These are phyloP conservation scores for Paracentrotus lividus DNA, from an alignment of 53 echinoderm and acorn worm genomes.

Conservation along the genomic window DNA sequence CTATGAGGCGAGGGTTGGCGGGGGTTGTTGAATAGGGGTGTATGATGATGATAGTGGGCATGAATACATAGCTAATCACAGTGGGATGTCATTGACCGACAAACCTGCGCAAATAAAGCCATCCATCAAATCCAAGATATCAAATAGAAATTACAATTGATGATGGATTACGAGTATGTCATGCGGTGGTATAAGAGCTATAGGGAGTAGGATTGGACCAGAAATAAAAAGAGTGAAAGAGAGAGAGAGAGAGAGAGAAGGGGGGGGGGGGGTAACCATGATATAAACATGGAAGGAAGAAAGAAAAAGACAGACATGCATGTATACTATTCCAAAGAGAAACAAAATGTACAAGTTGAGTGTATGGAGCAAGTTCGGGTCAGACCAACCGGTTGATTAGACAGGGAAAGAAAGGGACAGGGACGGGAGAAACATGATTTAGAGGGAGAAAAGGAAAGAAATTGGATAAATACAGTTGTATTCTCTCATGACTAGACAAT, in stretches of 20 bases:
- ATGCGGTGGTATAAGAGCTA: not conserved
- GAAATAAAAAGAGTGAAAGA: not conserved
- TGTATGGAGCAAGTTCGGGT: too few species aligned
- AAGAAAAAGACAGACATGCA: not conserved
- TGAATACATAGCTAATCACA: conserved; percentile 23
- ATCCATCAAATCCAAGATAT: conserved; percentile 29
- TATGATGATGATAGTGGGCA: not conserved
- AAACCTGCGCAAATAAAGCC: conserved; percentile 50
- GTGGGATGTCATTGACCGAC: conserved; percentile 37
- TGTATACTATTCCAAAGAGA: too few species aligned
- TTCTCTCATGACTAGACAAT: too few species aligned
- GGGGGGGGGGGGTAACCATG: too few species aligned
- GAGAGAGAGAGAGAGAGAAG: not conserved
- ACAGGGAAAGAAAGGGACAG: not conserved
- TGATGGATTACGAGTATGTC: conserved; percentile 39
- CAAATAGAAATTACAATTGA: conserved; percentile 23
- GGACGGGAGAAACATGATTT: not conserved
- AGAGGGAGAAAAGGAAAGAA: too few species aligned
- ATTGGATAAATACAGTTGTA: too few species aligned
- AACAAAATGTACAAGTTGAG: too few species aligned
- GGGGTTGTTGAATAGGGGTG: not conserved
- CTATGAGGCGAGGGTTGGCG: not conserved
- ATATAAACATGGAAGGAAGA: too few species aligned
- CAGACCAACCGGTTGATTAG: too few species aligned
- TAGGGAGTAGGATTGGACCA: not conserved